Base-by-base conservation (phyloP, 2,888 invertebrate species). In the Drosophila mimetica region DNA sequence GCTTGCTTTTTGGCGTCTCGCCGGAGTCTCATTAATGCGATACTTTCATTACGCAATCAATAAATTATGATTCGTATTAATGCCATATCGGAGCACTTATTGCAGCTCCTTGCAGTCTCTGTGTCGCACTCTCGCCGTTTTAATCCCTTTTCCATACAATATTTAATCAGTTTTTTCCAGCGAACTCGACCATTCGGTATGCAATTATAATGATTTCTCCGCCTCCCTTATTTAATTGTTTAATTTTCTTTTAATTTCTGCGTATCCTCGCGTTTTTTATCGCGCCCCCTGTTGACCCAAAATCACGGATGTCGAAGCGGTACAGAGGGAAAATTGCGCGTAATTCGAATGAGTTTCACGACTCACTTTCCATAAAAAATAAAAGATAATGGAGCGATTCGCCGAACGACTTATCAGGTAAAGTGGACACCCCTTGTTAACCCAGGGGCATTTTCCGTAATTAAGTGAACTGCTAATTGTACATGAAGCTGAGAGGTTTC, bases 391-490 rank as follows among this genome's bases (percentile, higher is more conserved):
- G 20, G 28, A 48, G 3, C 13, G 34, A 34, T 9, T 13, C 42
- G 52, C 28, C 42, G 47, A 18, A 51, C 51, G 30, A 58, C 86
- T 74, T 82, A 86, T 82, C 86, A 51, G 57, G 54, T 55, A 69
- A 79, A 85, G 77, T 73, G 70, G 79, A 50, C 64, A 20, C n/a
- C 18, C 54, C 72, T 67, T 72, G 77, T 86, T 86, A 86, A 83
- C 80, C 84, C 80, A 67, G 74, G 73, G 80, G 73, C 78, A 59
- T 60, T 41, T 71, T 18, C 69, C 55, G 84, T 86, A 82, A 82
- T 82, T 82, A 75, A 67, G 65, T 64, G 67, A 77, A 74, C 80
- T 75, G 86, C 80, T 82, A 86, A 86, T 82, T 82, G 86, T 65
- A 63, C 66, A 58, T 36, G 71, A 52, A 46, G 39, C 36, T 20